These are phyloP conservation scores for Stenurella melanura DNA, from an alignment of 2,888 invertebrate species.

Conservation along the genomic window DNA sequence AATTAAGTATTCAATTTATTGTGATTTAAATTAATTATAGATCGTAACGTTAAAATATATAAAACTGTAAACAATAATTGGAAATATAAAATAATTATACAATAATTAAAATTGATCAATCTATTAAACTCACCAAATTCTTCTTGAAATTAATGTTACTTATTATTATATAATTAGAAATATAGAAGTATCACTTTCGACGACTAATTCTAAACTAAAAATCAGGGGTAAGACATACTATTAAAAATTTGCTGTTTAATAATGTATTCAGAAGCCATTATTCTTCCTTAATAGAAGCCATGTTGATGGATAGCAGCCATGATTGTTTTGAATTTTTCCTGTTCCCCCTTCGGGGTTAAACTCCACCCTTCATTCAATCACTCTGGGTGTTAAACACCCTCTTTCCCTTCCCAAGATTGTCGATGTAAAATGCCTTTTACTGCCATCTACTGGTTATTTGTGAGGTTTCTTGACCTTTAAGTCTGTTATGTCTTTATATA, in stretches of 20 bases:
- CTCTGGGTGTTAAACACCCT: conserved; percentile 69
- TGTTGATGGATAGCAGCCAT: conserved; percentile 79
- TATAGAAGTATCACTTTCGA: conserved; percentile 10
- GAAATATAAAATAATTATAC: not conserved
- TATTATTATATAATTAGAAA: not conserved
- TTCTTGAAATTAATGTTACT: not conserved
- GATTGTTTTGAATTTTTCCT: conserved; percentile 74
- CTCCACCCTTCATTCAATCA: conserved; percentile 80
- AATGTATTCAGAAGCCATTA: conserved; percentile 59
- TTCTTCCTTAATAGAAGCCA: conserved; percentile 71
- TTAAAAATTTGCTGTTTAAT: conserved; percentile 37
- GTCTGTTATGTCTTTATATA: conserved; percentile 56
- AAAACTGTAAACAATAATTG: not conserved
- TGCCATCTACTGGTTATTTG: conserved; percentile 73
- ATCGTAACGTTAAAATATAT: not conserved
- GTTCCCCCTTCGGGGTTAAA: conserved; percentile 69
- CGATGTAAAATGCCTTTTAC: conserved; percentile 66
- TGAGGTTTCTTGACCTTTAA: conserved; percentile 71
- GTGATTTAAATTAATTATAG: conserved; percentile 10
- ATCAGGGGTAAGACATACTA: not conserved
- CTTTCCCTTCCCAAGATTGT: conserved; percentile 66
- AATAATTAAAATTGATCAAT: not conserved
- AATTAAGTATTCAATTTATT: not conserved
- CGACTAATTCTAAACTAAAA: conserved; percentile 26
- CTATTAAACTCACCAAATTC: not conserved